These are phyloP conservation scores for Solenodon paradoxus DNA, from an alignment of 2,113 vertebrate genomes.

Conservation along the genomic window DNA sequence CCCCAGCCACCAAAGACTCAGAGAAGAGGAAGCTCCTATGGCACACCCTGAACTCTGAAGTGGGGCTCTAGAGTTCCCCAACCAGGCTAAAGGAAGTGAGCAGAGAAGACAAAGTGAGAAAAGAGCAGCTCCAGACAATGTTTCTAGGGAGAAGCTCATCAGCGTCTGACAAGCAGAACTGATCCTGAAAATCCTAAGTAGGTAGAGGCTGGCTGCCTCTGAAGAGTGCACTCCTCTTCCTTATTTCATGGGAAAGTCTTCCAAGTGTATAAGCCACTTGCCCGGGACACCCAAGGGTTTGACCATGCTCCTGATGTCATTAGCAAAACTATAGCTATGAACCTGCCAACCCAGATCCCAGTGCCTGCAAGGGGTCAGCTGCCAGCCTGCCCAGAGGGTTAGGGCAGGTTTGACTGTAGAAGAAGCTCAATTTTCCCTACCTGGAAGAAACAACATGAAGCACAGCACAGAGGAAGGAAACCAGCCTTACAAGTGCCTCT, in stretches of 20 bases:
- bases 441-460: neutral
- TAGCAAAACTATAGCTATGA: neutral
- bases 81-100: neutral
- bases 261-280: neutral
- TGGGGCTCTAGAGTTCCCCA: neutral
- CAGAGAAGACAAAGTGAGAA: neutral
- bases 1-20: neutral
- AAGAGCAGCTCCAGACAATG: neutral
- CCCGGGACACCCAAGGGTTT: neutral
- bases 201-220: neutral
- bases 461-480: neutral
- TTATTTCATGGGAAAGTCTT: neutral
- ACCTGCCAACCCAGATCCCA: neutral
- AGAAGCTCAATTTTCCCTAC: neutral
- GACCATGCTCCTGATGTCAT: neutral
- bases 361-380: neutral
- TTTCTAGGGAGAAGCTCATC: neutral
- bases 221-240: neutral
- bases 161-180: slow-evolving; percentile 6
- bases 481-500: neutral
- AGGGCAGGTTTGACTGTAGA: neutral
- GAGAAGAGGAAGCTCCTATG: neutral
- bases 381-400: neutral
- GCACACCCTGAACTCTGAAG: neutral
- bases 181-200: neutral